These are phyloP conservation scores for Gastrophysa polygoni DNA, from an alignment of 2,888 invertebrate genomes.

Conservation along the genomic window DNA sequence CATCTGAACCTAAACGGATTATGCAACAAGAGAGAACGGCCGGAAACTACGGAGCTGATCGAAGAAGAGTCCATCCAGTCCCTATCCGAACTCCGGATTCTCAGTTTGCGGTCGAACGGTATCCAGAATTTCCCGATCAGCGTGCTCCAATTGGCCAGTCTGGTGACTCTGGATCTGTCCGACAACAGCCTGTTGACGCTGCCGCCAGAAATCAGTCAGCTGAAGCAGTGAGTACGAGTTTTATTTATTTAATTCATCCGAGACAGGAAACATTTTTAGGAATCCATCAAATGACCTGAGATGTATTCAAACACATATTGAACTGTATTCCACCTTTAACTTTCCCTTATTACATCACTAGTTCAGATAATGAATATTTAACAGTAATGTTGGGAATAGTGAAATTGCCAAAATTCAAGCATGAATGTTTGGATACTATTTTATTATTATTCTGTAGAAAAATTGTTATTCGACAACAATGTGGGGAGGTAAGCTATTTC, in stretches of 20 bases:
- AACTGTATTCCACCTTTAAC: too few relatives aligned
- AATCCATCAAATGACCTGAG: not conserved
- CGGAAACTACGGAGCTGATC: constrained; percentile 23
- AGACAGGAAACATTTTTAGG: not conserved
- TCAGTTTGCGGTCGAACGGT: constrained; percentile 62
- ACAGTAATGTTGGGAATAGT: too few relatives aligned
- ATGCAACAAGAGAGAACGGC: constrained; percentile 45
- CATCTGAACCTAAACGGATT: constrained; percentile 55
- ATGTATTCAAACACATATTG: not conserved
- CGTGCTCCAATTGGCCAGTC: constrained; percentile 64
- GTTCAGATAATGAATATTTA: too few relatives aligned
- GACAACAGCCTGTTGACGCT: constrained; percentile 70
- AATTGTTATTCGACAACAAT: too few relatives aligned
- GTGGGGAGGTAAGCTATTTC: too few relatives aligned
- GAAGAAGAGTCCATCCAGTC: constrained; percentile 54
- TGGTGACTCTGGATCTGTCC: constrained; percentile 71
- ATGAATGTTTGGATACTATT: too few relatives aligned
- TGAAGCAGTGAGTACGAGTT: constrained; percentile 61
- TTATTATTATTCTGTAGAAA: too few relatives aligned
- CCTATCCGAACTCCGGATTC: constrained; percentile 52
- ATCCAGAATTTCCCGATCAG: constrained; percentile 67
- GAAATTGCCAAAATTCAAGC: too few relatives aligned
- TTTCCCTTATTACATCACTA: too few relatives aligned
- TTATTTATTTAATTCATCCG: too few relatives aligned
- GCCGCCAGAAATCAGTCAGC: constrained; percentile 67